Conservation (phyloP, 2,888 invertebrate genomes). For the Aporophyla nigra region DNA sequence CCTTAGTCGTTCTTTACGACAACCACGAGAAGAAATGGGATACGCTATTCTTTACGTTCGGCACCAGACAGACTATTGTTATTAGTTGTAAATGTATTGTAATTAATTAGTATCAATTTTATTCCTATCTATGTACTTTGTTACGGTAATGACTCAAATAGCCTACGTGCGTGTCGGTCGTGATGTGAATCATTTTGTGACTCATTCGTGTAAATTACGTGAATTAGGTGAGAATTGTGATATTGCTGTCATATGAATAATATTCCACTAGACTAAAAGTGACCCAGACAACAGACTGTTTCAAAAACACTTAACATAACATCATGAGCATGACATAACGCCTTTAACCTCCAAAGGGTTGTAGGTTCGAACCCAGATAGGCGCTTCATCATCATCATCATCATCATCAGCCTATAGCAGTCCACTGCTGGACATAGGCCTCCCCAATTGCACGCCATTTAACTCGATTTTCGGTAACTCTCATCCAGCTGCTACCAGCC, state of each 20-base stretch:
- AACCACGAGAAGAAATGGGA: too few relatives aligned
- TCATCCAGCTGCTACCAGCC: too few relatives aligned
- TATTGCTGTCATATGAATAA: conserved; percentile 1
- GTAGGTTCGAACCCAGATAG: too few relatives aligned
- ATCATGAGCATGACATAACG: too few relatives aligned
- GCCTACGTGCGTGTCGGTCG: conserved; percentile 23
- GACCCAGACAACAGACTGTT: background rate
- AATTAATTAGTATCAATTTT: background rate
- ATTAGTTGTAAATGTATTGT: background rate
- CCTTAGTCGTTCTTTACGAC: too few relatives aligned
- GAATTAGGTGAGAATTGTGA: conserved; percentile 50
- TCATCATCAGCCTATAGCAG: too few relatives aligned
- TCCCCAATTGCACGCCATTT: too few relatives aligned
- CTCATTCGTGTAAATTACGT: conserved; percentile 44
- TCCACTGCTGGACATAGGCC: too few relatives aligned
- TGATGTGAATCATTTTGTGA: conserved; percentile 48
- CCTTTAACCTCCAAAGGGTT: too few relatives aligned
- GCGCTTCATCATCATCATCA: too few relatives aligned
- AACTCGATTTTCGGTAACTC: too few relatives aligned
- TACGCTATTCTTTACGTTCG: too few relatives aligned
- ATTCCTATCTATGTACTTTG: background rate
- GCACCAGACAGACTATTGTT: background rate
- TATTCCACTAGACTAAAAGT: background rate
- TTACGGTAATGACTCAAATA: conserved; percentile 47
- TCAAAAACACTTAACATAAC: background rate